These are phyloP conservation scores for Phyllostomus discolor DNA, from an alignment of 2,113 vertebrate species.

Conservation along the genomic window DNA sequence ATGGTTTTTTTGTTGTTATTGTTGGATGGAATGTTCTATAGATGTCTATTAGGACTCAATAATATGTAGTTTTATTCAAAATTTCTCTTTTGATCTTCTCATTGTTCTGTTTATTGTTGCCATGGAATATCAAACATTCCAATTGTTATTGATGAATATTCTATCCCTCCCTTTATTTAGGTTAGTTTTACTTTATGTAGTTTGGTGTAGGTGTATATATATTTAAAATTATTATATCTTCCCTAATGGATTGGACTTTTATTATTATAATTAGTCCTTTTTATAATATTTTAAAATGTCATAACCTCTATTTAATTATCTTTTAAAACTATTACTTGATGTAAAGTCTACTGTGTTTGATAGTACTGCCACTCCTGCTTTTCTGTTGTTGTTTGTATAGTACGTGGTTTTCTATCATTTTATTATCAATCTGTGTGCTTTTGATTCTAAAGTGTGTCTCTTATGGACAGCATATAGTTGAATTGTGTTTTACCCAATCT, in stretches of 20 bases:
- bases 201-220: not conserved
- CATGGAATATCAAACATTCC: not conserved
- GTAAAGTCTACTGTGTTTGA: not conserved
- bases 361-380: not conserved
- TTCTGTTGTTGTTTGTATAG: not conserved
- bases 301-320: not conserved
- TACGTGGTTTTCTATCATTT: not conserved
- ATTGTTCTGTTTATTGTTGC: not conserved
- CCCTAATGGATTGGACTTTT: not conserved
- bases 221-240: not conserved
- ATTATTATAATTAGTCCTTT: not conserved
- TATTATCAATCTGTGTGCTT: not conserved
- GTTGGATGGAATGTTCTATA: not conserved
- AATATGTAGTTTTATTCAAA: not conserved
- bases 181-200: not conserved
- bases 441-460: not conserved
- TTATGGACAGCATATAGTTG: not conserved
- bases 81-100: not conserved
- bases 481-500: not conserved
- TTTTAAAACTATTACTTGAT: not conserved
- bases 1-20: not conserved
- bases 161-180: not conserved
- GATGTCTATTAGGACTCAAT: not conserved
- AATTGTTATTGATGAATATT: not conserved
- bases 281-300: not conserved